Evolutionary conservation across 2,888 invertebrate species (phyloP).

Genomic region (Torymus texanus): DNA sequence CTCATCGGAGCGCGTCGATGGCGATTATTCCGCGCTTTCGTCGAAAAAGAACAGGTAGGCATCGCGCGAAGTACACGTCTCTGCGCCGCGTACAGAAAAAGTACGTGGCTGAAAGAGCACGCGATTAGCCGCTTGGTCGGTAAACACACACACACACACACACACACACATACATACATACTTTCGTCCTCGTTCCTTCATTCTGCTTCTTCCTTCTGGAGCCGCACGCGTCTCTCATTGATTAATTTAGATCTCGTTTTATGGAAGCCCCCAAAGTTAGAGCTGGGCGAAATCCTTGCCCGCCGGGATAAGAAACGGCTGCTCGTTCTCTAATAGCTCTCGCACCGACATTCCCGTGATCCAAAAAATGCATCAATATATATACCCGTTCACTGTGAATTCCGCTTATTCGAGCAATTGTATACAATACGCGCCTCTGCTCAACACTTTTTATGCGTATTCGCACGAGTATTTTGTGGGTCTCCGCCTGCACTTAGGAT

Average conservation of each 20-base stretch:
- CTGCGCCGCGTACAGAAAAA: slow-evolving; percentile 15
- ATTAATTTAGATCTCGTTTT: slow-evolving; percentile 59
- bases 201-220: slow-evolving; percentile 33
- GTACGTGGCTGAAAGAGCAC: slow-evolving; percentile 32
- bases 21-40: slow-evolving; percentile 49
- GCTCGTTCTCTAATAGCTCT: slow-evolving; percentile 64
- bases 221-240: slow-evolving; percentile 54
- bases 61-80: slow-evolving; percentile 49
- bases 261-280: not conserved
- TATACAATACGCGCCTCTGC: slow-evolving; percentile 22
- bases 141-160: slow-evolving; percentile 23
- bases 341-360: slow-evolving; percentile 62
- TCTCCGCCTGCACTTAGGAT: not conserved
- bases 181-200: not conserved
- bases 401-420: slow-evolving; percentile 35
- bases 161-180: slow-evolving; percentile 8
- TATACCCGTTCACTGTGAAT: slow-evolving; percentile 14
- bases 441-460: slow-evolving; percentile 16
- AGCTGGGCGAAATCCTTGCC: too few relatives aligned
- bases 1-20: not conserved
- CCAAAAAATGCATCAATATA: slow-evolving; percentile 56
- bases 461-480: slow-evolving; percentile 25
- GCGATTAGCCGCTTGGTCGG: slow-evolving; percentile 45
- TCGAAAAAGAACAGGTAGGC: slow-evolving; percentile 37
- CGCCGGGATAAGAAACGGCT: slow-evolving; percentile 57